Conservation (phyloP, 2,113 vertebrate genomes). For the Scalopus aquaticus region DNA sequence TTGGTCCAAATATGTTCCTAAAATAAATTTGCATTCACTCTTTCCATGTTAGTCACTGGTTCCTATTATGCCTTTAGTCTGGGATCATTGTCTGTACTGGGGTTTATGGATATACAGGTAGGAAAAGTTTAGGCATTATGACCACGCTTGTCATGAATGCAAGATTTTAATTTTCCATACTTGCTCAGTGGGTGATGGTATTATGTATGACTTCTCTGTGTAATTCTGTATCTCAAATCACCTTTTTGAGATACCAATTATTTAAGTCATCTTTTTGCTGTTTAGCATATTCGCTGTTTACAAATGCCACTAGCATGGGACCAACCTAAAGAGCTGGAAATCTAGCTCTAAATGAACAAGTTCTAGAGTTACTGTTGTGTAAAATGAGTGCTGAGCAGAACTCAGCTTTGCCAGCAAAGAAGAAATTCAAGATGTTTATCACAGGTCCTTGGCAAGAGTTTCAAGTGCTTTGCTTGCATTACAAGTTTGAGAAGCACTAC, state of each 20-base stretch:
- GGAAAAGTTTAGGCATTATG: background rate
- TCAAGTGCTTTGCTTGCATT: background rate
- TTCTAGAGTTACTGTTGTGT: background rate
- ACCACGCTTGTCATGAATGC: background rate
- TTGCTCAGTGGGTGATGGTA: background rate
- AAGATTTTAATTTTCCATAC: background rate
- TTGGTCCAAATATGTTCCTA: background rate
- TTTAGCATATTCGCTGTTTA: background rate
- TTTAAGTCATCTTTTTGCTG: background rate
- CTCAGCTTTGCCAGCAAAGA: background rate
- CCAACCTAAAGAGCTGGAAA: background rate
- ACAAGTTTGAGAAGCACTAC: background rate
- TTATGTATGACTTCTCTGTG: background rate
- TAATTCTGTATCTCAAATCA: background rate
- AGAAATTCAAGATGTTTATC: background rate
- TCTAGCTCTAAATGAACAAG: background rate
- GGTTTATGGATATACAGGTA: background rate
- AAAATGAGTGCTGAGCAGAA: background rate
- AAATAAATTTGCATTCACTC: background rate
- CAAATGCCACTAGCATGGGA: background rate
- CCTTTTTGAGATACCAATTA: background rate
- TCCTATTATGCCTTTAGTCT: background rate
- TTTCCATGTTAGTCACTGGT: background rate
- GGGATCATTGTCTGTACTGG: background rate
- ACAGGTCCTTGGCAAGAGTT: background rate